These are phyloP conservation scores for Caenorhabditis tropicalis DNA, from an alignment of 1,140 invertebrate species.

Conservation along the genomic window DNA sequence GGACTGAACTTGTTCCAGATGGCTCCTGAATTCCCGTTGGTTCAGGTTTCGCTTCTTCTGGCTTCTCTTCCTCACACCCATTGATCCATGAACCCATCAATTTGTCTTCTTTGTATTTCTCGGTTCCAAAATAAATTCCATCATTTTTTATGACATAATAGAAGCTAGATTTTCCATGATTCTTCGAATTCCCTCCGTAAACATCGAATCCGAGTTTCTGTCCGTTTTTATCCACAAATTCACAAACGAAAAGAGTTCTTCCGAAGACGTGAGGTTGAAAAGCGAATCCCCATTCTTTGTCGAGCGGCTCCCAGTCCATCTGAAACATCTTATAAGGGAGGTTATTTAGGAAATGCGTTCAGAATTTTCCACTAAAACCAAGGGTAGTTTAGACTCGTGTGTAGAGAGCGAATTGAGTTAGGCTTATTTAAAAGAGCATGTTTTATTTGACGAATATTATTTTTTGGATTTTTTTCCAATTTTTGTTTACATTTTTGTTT, in stretches of 20 bases:
- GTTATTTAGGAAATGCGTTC: too few species aligned
- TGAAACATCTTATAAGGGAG: neutral
- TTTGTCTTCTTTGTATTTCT: slow-evolving; percentile 14
- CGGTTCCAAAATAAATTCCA: slow-evolving; percentile 25
- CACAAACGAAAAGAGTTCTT: slow-evolving; percentile 11
- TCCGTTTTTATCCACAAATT: slow-evolving; percentile 7
- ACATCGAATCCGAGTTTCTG: slow-evolving; percentile 42
- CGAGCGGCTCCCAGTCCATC: neutral
- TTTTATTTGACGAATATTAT: too few species aligned
- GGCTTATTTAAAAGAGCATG: too few species aligned
- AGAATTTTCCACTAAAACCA: too few species aligned
- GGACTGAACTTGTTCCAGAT: neutral
- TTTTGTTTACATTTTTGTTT: too few species aligned
- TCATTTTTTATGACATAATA: slow-evolving; percentile 26
- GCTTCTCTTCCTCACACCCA: neutral
- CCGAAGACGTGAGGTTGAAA: neutral
- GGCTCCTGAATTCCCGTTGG: neutral
- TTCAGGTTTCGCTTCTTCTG: neutral
- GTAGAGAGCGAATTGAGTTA: too few species aligned
- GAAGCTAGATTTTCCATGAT: neutral
- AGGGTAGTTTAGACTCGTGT: too few species aligned
- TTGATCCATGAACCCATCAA: neutral
- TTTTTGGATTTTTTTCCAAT: too few species aligned
- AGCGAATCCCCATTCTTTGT: neutral
- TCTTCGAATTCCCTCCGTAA: slow-evolving; percentile 33